Evolutionary conservation across 2,113 vertebrate genomes (phyloP).

Genomic region (Larimichthys polyactis): DNA sequence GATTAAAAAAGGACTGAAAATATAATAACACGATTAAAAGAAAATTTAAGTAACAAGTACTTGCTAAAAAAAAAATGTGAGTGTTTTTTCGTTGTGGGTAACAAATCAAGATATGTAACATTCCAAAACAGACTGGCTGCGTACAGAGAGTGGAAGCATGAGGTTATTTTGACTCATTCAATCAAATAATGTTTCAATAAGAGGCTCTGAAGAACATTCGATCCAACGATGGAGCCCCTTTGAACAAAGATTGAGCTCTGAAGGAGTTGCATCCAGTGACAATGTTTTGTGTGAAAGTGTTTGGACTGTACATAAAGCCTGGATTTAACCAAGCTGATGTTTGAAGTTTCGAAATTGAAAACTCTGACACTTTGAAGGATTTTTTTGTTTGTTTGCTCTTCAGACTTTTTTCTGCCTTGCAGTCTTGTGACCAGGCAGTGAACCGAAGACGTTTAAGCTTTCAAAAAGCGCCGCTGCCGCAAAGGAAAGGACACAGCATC

Average conservation of each 20-base stretch:
- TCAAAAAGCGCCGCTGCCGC: conserved; percentile 31
- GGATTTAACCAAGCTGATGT: conserved; percentile 29
- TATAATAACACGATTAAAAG: conserved; percentile 1
- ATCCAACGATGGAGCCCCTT: conserved; percentile 1
- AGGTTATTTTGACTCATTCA: conserved; percentile 21
- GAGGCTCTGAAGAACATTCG: conserved; percentile 15
- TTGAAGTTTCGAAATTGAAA: conserved; percentile 45
- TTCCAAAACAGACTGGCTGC: conserved; percentile 63
- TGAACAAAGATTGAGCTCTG: background rate
- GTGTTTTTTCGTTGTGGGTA: conserved; percentile 12
- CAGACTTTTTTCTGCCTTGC: conserved; percentile 33
- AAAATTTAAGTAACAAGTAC: conserved; percentile 19
- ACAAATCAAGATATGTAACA: conserved; percentile 52
- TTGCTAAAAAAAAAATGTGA: background rate
- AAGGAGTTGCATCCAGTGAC: background rate
- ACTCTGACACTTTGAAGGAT: conserved; percentile 9
- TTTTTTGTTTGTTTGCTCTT: conserved; percentile 8
- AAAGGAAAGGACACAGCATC: conserved; percentile 41
- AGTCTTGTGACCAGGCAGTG: conserved; percentile 21
- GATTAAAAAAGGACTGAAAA: conserved; percentile 9
- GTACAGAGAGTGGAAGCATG: conserved; percentile 36
- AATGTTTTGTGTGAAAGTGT: background rate
- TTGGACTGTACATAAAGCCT: conserved; percentile 51
- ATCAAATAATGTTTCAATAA: conserved; percentile 29
- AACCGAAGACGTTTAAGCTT: conserved; percentile 47